phyloP scores from a whole-genome alignment of 37 sponge, comb jelly and placozoan genomes.

The Halisarca cf. caerulea region DNA sequence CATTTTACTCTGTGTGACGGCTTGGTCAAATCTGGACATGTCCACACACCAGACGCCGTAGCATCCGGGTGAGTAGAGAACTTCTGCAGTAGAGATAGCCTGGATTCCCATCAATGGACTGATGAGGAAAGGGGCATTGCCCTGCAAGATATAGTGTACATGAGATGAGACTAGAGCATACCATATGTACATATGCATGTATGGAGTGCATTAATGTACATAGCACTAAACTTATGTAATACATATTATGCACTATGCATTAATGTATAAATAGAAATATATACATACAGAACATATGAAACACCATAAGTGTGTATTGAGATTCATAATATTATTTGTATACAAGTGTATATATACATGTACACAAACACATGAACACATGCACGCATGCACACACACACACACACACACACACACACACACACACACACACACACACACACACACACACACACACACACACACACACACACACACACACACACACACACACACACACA shows the following conservation, averaged over 20 bases:
- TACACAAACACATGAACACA: neutral
- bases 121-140: conserved; percentile 75
- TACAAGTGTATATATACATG: neutral
- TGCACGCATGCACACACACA: conserved; percentile 18
- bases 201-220: too few species aligned
- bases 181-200: too few species aligned
- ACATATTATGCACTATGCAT: too few species aligned
- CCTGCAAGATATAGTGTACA: conserved; percentile 53
- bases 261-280: too few species aligned
- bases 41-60: conserved; percentile 54
- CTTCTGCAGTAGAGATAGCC: conserved; percentile 31
- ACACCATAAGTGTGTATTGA: too few species aligned
- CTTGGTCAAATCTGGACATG: conserved; percentile 53
- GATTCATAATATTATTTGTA: too few species aligned
- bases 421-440: conserved; percentile 24
- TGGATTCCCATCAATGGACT: conserved; percentile 67
- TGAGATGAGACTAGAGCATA: neutral
- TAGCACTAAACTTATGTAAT: too few species aligned
- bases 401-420: neutral
- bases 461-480: conserved; percentile 1
- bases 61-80: conserved; percentile 58
- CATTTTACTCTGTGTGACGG: conserved; percentile 48
- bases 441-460: conserved; percentile 27
- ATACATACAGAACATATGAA: too few species aligned
- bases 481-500: conserved; percentile 5